Base-by-base conservation (phyloP, 2,888 invertebrate genomes). In the Hololepta plana region DNA sequence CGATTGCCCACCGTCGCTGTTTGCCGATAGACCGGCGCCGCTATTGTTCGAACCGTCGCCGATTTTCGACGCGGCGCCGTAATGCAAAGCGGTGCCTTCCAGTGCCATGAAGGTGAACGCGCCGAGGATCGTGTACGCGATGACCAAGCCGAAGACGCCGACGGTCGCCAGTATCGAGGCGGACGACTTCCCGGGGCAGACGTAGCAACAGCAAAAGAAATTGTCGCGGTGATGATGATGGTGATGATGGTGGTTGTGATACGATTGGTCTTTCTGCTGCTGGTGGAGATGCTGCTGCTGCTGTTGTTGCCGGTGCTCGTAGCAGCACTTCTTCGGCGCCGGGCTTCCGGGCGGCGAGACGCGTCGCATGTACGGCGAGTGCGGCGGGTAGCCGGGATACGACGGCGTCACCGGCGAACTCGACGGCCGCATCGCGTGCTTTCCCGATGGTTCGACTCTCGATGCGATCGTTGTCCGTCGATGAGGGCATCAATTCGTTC, bases 81-180 rank as follows among this genome's bases (percentile, higher is more conserved):
- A n/a, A n/a, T n/a, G n/a, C n/a, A n/a, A n/a, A n/a, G n/a, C n/a
- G 7, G 17, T 17, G 27, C 80, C 81, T 51, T 85, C 84, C 29
- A 85, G 59, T 8, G 79, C 75, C 53, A 81, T 76, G 56, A 93
- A 95, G 31, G 88, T 71, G 45, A 90, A 77, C 12, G 87, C 91
- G 8, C 93, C 93, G 42, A 90, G 66, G 25, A 91, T 68, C 35
- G 90, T 87, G 60, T 95, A 95, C 8, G 76, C 75, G 23, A 93
- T 67, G 10, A 93, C 88, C 28, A 93, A 66, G 38, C 75, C 68
- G 52, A 81, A 81, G 29, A 84, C 68, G 10, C 81, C 84, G 19
- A 84, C 62, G 41, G 84, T 81, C 5, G 82, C 77, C 36, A 85
- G 62, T 5, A 81, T 64, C 1, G 82, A 72, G 4, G 59, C 53